Conservation (phyloP, 2,797 vertebrate genomes). For the Propithecus perrieri region DNA sequence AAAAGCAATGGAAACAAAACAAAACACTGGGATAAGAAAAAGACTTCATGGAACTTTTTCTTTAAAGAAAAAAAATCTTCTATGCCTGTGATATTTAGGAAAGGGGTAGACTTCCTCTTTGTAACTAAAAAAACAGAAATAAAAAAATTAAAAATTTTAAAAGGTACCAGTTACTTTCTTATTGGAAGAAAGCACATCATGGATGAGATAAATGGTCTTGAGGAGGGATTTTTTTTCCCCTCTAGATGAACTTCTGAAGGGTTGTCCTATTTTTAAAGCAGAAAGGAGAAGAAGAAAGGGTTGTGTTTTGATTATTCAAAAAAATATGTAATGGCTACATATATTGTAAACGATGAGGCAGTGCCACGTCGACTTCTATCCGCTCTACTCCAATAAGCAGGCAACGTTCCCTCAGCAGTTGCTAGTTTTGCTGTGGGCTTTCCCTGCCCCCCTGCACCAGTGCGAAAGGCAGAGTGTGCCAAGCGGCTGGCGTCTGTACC, state of each 20-base stretch:
- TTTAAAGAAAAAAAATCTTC: not conserved
- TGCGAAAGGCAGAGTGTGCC: slow-evolving; percentile 86
- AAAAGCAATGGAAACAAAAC: not conserved
- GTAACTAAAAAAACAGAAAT: slow-evolving; percentile 69
- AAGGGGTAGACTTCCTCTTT: not conserved
- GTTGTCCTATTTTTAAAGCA: slow-evolving; percentile 14
- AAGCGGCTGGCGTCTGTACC: slow-evolving; percentile 86
- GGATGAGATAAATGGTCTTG: not conserved
- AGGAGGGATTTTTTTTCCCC: not conserved
- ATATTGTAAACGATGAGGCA: slow-evolving; percentile 78
- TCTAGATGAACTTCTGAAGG: slow-evolving; percentile 52
- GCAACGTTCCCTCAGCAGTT: slow-evolving; percentile 77
- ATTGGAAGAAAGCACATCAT: not conserved
- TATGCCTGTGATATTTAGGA: not conserved
- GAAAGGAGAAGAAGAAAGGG: slow-evolving; percentile 68
- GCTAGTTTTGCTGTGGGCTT: slow-evolving; percentile 81
- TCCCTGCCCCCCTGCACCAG: slow-evolving; percentile 83
- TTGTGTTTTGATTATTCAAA: slow-evolving; percentile 83
- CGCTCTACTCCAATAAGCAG: slow-evolving; percentile 86
- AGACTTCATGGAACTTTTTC: slow-evolving; percentile 66
- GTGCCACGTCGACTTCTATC: slow-evolving; percentile 83
- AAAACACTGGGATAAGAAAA: slow-evolving; percentile 42
- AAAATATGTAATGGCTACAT: slow-evolving; percentile 83
- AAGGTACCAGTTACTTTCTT: slow-evolving; percentile 57
- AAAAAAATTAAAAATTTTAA: slow-evolving; percentile 49